phyloP scores from a whole-genome alignment of 2,113 vertebrate genomes.

The Diphyllodes magnificus region DNA sequence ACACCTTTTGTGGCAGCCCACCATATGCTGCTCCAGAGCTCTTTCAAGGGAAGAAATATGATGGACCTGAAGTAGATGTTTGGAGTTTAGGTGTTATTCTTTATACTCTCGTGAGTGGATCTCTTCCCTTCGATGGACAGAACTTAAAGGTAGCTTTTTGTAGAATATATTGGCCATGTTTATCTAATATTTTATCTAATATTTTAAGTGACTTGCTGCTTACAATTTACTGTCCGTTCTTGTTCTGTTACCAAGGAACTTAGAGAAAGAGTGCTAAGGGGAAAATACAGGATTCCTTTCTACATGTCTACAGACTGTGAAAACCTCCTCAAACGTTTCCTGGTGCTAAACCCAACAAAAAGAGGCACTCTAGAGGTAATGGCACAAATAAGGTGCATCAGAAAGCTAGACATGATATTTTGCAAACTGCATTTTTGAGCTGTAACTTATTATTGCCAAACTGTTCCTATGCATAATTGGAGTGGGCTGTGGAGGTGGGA shows the following conservation, averaged over 20 bases:
- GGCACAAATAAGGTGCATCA: not conserved
- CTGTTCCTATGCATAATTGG: not conserved
- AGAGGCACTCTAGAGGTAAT: conserved; percentile 97
- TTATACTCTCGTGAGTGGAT: conserved; percentile 96
- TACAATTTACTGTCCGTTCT: not conserved
- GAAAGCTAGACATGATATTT: not conserved
- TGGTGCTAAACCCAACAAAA: conserved; percentile 97
- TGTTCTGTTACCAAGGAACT: conserved; percentile 79
- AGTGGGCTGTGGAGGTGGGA: not conserved
- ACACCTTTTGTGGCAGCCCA: conserved; percentile 97
- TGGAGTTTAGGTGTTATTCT: conserved; percentile 99
- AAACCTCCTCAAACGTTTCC: conserved; percentile 97
- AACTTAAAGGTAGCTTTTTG: conserved; percentile 87
- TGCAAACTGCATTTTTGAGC: not conserved
- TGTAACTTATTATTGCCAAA: not conserved
- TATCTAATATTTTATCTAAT: not conserved
- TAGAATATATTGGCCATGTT: not conserved
- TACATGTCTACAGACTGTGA: conserved; percentile 99
- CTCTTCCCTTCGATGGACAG: conserved; percentile 96
- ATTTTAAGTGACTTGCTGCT: not conserved
- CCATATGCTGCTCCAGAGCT: conserved; percentile 97
- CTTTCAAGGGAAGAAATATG: conserved; percentile 98
- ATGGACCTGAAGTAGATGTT: conserved; percentile 96
- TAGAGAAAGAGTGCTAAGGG: conserved; percentile 93
- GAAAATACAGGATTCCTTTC: conserved; percentile 98